Evolutionary conservation across 2,113 vertebrate genomes (phyloP), one percentile per base, ranked within the genome.

Genomic region (Prionailurus bengalensis): DNA sequence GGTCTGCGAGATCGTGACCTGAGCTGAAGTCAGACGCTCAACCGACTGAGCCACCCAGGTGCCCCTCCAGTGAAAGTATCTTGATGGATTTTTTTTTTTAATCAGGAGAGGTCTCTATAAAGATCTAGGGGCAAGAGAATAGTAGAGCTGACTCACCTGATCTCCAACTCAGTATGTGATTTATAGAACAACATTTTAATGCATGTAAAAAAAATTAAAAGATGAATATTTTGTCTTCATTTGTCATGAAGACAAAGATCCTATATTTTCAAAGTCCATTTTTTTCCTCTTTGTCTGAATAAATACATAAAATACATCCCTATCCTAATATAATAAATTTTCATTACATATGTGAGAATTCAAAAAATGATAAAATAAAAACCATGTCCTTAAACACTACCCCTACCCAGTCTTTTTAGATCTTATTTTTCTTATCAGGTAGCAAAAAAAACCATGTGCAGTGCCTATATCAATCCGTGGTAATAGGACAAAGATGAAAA

Each of bases 361-460:
- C 27, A 71, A 31, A 91, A 95, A 91, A 73, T 45, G 33, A 36
- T 63, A 17, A 95, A 73, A 94, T n/a, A 66, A 85, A 86, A 90
- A 71, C 29, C 3, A 36, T 71, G 15, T 39, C 12, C 21, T 68
- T 51, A 91, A 8, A 71, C 11, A 73, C 76, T 81, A 81, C 16
- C 16, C 4, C 9, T 78, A 61, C 21, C 58, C 23, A 61, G 21
- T 61, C 21, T 19, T 61, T 61, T 61, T 61, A 45, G 5, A 31
- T 29, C 65, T 36, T 74, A 4, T 65, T 63, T 79, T 93, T 65
- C 45, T 76, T 74, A 65, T 42, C 15, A 87, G 7, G 17, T 25
- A 12, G 17, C 15, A 39, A 89, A 79, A 79, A 79, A 74, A 80
- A 55, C 61, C 39, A 51, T 42, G 81, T 61, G 1, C 23, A 68